Base-by-base conservation (phyloP, 2,797 vertebrate species). In the Tolypeutes matacus region DNA sequence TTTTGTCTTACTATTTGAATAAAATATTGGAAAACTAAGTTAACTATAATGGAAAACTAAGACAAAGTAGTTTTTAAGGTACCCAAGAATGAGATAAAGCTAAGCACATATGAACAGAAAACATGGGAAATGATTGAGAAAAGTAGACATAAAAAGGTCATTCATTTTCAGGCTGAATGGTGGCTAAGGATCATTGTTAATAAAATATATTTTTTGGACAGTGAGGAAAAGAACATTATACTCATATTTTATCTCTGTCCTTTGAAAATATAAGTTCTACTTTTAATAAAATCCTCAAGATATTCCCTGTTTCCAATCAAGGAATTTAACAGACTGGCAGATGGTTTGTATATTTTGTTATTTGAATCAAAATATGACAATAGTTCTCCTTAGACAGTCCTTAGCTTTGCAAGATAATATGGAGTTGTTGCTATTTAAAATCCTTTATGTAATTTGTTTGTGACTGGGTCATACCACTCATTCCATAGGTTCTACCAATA, bases 381-480 rank as follows among this genome's bases (percentile, higher is more conserved):
- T 56, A 64, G 42, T 49, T 85, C 10, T 89, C 53, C 80, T 96
- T 39, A 94, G 51, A 89, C 69, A 69, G 93, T 75, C 29, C 42
- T 80, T 11, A 88, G 56, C 1, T 91, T 81, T n/a, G 88, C 27
- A 60, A 69, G 29, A 73, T 75, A 60, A 86, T 56, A 82, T 67
- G 20, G n/a, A 97, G 21, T 72, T 91, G 69, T 1, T 94, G 12
- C 46, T 95, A 90, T 93, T 88, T 29, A 93, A 95, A 96, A 82
- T 82, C 18, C n/a, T 39, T 80, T 34, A 42, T 18, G 17, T 39
- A 83, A 93, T 76, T 56, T 65, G 39, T 39, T 76, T 92, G 1
- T 49, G 34, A 75, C 10, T 89, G 25, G 64, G 31, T 86, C 39
- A 84, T 0, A 86, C 11, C 13, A 75, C 3, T 87, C 36, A 86